Percentiles rank a stretch among this genome's conserved stretches.
These are phyloP conservation scores for Gila orcuttii DNA, from an alignment of 2,113 vertebrate species.

Conservation along the genomic window DNA sequence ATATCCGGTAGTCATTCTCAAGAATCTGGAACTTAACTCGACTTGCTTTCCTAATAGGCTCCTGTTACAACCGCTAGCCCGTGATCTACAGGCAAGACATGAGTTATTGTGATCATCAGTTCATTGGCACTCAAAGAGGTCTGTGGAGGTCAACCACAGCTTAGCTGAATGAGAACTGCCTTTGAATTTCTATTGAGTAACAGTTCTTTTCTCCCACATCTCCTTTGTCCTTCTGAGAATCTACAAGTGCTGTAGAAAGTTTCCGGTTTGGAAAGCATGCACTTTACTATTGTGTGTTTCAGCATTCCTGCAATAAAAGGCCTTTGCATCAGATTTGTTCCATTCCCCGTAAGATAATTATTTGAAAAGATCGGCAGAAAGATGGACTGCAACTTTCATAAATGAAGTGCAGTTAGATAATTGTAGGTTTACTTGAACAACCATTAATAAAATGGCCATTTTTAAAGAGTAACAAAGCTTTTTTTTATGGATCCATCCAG, in stretches of 20 bases:
- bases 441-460: neutral
- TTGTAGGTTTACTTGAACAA: neutral
- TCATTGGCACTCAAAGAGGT: conserved; percentile 39
- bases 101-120: conserved; percentile 42
- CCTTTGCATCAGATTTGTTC: neutral
- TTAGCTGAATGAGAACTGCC: conserved; percentile 35
- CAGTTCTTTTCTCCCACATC: conserved; percentile 35
- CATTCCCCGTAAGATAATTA: neutral
- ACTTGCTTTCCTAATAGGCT: conserved; percentile 21
- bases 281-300: conserved; percentile 41
- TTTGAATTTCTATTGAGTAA: conserved; percentile 43
- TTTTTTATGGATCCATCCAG: neutral
- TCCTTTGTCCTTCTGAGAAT: conserved; percentile 47
- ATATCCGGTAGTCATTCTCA: conserved; percentile 6
- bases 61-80: neutral
- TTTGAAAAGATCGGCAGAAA: neutral
- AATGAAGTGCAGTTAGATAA: neutral
- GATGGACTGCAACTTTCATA: neutral
- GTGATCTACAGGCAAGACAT: neutral
- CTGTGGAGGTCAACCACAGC: conserved; percentile 48
- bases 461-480: neutral
- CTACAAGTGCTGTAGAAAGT: conserved; percentile 36
- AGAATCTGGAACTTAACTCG: neutral
- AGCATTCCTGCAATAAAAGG: neutral
- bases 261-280: conserved; percentile 17